Evolutionary conservation across 2,797 vertebrate species (phyloP).

Genomic region (Phylloscopus collybita): DNA sequence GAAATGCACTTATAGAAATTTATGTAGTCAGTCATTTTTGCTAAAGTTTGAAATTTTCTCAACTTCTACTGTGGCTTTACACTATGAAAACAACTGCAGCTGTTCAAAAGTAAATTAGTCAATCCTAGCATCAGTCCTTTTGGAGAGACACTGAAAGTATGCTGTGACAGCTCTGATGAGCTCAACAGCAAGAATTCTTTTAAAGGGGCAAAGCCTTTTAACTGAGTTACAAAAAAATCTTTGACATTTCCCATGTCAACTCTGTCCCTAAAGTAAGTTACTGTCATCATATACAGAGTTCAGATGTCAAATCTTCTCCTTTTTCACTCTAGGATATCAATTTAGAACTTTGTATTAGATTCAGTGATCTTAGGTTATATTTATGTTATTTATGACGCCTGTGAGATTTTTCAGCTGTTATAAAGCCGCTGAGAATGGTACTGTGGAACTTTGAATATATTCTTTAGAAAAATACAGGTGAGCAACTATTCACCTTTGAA

Average conservation of each 20-base stretch:
- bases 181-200: background rate
- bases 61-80: fast-evolving
- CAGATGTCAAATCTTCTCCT: background rate
- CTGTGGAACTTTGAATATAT: background rate
- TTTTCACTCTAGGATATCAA: slow-evolving; percentile 1
- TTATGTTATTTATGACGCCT: slow-evolving; percentile 19
- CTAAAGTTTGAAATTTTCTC: background rate
- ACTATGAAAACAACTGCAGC: background rate
- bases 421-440: background rate
- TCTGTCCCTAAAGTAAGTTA: background rate
- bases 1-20: background rate
- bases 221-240: background rate
- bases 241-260: background rate
- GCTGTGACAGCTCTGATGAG: background rate
- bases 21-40: background rate
- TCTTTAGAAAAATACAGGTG: background rate
- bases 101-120: background rate
- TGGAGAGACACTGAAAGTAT: background rate
- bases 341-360: background rate
- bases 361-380: background rate
- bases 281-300: background rate
- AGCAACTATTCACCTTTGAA: background rate
- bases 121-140: background rate
- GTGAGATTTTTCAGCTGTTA: background rate
- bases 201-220: background rate